These are phyloP conservation scores for Thunnus maccoyii DNA, from an alignment of 2,113 vertebrate genomes.

Conservation along the genomic window DNA sequence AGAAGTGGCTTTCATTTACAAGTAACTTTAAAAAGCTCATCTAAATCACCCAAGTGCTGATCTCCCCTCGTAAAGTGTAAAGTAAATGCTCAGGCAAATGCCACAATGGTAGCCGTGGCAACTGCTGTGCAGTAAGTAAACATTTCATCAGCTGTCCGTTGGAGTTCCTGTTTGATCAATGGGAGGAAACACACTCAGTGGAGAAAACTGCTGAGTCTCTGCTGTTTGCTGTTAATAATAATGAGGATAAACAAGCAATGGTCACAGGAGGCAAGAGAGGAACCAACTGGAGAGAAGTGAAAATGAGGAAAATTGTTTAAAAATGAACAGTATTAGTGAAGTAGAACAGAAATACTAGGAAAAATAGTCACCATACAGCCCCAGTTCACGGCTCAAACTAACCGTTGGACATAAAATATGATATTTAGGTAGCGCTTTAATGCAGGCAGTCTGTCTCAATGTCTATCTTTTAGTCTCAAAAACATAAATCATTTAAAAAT, in stretches of 20 bases:
- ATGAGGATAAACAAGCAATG: constrained; percentile 12
- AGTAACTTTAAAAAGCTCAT: not conserved
- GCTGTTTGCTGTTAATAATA: constrained; percentile 30
- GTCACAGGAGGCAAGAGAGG: not conserved
- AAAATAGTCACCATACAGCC: not conserved
- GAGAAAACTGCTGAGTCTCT: constrained; percentile 28
- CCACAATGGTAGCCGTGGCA: not conserved
- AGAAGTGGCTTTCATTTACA: not conserved
- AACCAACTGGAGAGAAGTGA: not conserved
- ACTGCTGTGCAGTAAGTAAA: not conserved
- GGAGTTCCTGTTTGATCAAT: constrained; percentile 25
- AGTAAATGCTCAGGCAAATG: not conserved
- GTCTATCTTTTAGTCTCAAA: too few relatives aligned
- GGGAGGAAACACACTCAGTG: constrained; percentile 5
- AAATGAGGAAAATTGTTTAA: constrained; percentile 4
- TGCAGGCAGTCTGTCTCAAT: too few relatives aligned
- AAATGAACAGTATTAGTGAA: not conserved
- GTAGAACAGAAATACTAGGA: not conserved
- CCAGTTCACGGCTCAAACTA: not conserved
- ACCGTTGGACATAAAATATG: not conserved
- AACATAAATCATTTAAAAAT: too few relatives aligned
- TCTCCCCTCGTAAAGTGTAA: not conserved
- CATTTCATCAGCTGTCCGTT: constrained; percentile 12
- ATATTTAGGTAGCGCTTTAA: not conserved
- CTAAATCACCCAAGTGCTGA: not conserved